Evolutionary conservation across 2,113 vertebrate species (phyloP).

Genomic region (Myotis lucifugus): DNA sequence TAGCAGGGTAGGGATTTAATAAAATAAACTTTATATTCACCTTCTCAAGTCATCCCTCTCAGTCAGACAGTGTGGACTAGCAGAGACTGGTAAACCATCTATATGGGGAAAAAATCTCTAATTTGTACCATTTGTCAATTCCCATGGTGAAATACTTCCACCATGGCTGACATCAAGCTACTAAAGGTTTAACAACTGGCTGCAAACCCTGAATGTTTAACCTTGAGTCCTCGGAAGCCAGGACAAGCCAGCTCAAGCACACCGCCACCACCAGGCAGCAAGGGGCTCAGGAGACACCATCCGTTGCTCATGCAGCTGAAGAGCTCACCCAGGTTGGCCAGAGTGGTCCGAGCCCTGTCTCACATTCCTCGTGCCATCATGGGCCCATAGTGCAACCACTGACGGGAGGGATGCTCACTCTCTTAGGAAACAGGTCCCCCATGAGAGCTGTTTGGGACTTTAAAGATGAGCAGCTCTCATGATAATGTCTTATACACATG

Average conservation of each 20-base stretch:
- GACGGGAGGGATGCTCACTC: background rate
- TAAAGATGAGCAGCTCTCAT: background rate
- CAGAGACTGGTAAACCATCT: background rate
- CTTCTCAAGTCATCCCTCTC: background rate
- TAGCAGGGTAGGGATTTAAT: background rate
- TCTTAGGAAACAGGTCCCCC: background rate
- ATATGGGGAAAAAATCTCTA: background rate
- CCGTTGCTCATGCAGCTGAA: background rate
- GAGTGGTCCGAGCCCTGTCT: background rate
- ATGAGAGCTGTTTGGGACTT: background rate
- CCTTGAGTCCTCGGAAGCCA: background rate
- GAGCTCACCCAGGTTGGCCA: background rate
- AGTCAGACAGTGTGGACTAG: background rate
- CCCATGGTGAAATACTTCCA: background rate
- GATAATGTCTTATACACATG: too few relatives aligned
- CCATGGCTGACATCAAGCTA: background rate
- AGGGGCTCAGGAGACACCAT: background rate
- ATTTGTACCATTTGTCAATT: background rate
- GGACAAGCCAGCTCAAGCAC: background rate
- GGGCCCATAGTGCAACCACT: background rate
- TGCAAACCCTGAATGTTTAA: background rate
- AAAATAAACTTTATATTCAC: background rate
- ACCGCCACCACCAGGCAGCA: fast-evolving
- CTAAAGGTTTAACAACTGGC: background rate
- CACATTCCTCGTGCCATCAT: background rate